phyloP scores from a whole-genome alignment of 2,797 vertebrate species.

The Cuniculus paca region DNA sequence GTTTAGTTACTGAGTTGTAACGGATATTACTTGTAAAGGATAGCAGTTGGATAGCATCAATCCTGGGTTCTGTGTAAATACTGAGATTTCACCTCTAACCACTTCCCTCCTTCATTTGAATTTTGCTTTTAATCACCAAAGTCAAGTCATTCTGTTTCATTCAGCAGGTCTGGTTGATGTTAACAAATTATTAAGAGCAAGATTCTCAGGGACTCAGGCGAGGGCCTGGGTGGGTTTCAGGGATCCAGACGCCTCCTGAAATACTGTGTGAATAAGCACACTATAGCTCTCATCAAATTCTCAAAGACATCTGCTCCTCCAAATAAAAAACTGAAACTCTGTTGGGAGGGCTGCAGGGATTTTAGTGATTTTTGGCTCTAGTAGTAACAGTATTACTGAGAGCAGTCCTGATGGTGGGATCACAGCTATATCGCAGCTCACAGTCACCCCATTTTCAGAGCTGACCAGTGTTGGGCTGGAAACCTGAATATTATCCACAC shows the following conservation, averaged over 20 bases:
- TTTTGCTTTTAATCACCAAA: conserved; percentile 31
- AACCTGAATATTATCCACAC: neutral
- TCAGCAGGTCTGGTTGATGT: neutral
- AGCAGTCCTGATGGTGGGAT: neutral
- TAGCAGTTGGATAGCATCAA: neutral
- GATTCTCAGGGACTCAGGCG: neutral
- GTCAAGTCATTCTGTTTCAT: neutral
- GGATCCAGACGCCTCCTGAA: neutral
- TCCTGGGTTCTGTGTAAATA: conserved; percentile 51
- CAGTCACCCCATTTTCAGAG: neutral
- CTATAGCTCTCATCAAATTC: neutral
- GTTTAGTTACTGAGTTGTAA: conserved; percentile 22
- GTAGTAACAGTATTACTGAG: neutral
- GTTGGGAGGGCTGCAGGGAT: neutral
- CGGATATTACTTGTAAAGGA: neutral
- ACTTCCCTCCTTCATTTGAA: neutral
- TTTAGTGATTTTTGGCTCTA: neutral
- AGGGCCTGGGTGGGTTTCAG: neutral
- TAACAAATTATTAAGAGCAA: neutral
- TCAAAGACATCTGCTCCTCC: neutral
- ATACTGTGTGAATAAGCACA: neutral
- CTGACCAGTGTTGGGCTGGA: neutral
- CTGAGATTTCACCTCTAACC: neutral
- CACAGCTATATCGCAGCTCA: neutral
- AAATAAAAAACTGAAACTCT: neutral